Base-by-base conservation (phyloP, 2,888 invertebrate species). In the Athalia cordata region DNA sequence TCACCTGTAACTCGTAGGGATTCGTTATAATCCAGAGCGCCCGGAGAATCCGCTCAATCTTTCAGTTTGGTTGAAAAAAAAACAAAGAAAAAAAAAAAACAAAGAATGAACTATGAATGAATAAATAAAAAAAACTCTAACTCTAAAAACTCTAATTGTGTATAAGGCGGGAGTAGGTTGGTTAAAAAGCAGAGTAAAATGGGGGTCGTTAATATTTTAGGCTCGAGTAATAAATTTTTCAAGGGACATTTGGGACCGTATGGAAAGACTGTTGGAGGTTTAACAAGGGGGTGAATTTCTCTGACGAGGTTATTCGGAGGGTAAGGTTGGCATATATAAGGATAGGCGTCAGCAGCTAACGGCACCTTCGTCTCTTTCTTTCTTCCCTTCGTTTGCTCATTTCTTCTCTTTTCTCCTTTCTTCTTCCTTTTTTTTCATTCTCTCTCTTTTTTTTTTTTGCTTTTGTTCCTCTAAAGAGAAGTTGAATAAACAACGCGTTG, bases 401-500 rank as follows among this genome's bases (percentile, higher is more conserved):
- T 52, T 81, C 77, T 72, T 68, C 68, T 78, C 64, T 67, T 81
- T 81, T 52, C 80, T 81, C 80, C 80, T 78, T 75, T 84, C 79
- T 81, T 81, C 43, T 77, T 79, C 78, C 78, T 78, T 52, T 43
- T 43, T 67, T 79, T 68, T 77, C 29, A 29, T 59, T 78, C 72
- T 77, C 67, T 77, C 66, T 80, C 80, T 77, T 80, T 79, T 81
- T 79, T 79, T 59, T 59, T 52, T 52, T 47, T 74, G 29, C 70
- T 59, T 50, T 29, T 52, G 61, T 78, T 78, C 81, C 78, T 80
- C 79, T 74, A 65, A 52, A 76, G 76, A 72, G 7, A 74, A 61
- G 74, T 61, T 74, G 61, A 74, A 74, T 61, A 74, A 74, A 74
- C 74, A 74, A 61, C 49, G 74, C 49, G 47, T 13, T 9, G 11